Evolutionary conservation across 2,888 invertebrate species (phyloP).

Genomic region (Octodonta nipae): DNA sequence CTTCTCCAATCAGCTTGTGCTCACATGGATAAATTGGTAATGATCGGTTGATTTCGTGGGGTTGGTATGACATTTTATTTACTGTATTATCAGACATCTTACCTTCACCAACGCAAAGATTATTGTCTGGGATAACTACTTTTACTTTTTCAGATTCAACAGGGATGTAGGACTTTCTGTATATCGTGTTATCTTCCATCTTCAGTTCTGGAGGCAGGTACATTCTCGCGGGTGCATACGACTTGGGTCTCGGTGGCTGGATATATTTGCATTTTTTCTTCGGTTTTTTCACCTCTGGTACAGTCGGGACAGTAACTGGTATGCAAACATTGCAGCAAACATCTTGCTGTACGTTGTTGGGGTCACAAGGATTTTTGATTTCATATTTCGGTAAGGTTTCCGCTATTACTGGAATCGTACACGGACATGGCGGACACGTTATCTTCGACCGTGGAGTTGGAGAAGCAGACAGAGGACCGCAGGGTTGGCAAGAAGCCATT

Average conservation of each 20-base stretch:
- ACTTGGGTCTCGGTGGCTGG: conserved; percentile 44
- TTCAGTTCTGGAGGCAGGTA: conserved; percentile 45
- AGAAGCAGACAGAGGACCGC: conserved; percentile 15
- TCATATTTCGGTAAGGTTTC: conserved; percentile 21
- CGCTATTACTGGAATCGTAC: conserved; percentile 22
- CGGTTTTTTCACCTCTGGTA: conserved; percentile 17
- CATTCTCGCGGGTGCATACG: conserved; percentile 42
- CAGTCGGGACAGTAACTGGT: conserved; percentile 16
- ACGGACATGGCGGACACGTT: conserved; percentile 15
- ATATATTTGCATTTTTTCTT: conserved; percentile 33
- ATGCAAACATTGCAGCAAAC: conserved; percentile 24
- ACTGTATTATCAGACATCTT: conserved; percentile 40
- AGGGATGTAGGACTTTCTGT: conserved; percentile 50
- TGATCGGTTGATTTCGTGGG: conserved; percentile 43
- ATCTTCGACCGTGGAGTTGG: conserved; percentile 9
- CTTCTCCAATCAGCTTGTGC: conserved; percentile 48
- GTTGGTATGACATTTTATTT: conserved; percentile 43
- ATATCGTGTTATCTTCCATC: conserved; percentile 49
- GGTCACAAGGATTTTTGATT: conserved; percentile 25
- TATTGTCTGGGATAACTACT: conserved; percentile 30
- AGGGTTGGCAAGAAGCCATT: conserved; percentile 23
- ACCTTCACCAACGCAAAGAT: conserved; percentile 35
- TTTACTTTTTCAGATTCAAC: conserved; percentile 30
- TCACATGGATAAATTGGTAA: conserved; percentile 46
- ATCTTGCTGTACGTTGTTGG: conserved; percentile 11